These are phyloP conservation scores for Epinephelus lanceolatus DNA, from an alignment of 2,113 vertebrate species.

Conservation along the genomic window DNA sequence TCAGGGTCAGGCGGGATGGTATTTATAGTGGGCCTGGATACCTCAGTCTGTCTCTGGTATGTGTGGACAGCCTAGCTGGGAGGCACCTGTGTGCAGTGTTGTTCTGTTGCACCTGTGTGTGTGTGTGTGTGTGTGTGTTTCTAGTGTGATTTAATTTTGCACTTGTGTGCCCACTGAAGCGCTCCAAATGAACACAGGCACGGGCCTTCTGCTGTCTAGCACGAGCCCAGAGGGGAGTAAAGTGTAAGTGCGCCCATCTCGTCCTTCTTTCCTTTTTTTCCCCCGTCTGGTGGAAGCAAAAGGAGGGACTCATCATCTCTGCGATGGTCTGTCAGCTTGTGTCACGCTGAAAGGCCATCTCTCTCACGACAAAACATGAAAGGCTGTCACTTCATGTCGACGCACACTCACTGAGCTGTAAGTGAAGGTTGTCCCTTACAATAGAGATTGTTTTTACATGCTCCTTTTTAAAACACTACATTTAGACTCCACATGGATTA, in stretches of 20 bases:
- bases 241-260: slow-evolving; percentile 5
- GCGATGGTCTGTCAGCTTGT: slow-evolving; percentile 43
- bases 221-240: slow-evolving; percentile 38
- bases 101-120: slow-evolving; percentile 21
- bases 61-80: slow-evolving; percentile 34
- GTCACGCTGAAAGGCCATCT: slow-evolving; percentile 39
- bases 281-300: slow-evolving; percentile 26
- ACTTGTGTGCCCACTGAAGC: slow-evolving; percentile 20
- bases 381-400: slow-evolving; percentile 37
- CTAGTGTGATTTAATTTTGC: slow-evolving; percentile 47
- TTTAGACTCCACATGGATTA: background rate
- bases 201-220: slow-evolving; percentile 57
- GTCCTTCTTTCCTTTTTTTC: slow-evolving; percentile 15
- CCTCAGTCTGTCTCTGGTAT: slow-evolving; percentile 49
- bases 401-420: background rate
- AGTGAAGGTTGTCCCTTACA: background rate
- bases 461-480: slow-evolving; percentile 1
- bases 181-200: slow-evolving; percentile 39
- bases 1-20: slow-evolving; percentile 49
- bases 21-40: slow-evolving; percentile 72
- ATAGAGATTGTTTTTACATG: background rate
- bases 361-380: slow-evolving; percentile 26
- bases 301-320: slow-evolving; percentile 40
- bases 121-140: slow-evolving; percentile 17
- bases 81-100: slow-evolving; percentile 55